Evolutionary conservation across 1,140 invertebrate species (phyloP).

Genomic region (Venustaconcha ellipsiformis): DNA sequence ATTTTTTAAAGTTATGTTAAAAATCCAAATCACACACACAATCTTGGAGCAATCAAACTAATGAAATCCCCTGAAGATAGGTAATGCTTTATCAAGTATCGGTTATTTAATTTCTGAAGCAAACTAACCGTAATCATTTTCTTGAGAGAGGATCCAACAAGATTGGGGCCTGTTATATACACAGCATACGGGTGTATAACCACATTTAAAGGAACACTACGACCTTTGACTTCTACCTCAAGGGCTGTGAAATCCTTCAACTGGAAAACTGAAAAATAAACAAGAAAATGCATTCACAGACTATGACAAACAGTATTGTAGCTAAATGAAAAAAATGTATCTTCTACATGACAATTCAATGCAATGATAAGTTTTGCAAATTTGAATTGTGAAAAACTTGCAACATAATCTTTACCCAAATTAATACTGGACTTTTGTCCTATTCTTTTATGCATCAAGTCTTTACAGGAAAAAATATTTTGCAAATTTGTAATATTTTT

Average conservation of each 20-base stretch:
- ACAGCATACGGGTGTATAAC: conserved; percentile 66
- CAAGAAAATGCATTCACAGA: not conserved
- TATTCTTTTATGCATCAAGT: not conserved
- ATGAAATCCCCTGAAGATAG: no score
- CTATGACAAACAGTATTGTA: conserved; percentile 4
- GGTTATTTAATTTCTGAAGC: not conserved
- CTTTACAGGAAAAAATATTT: not conserved
- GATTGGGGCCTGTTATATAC: conserved; percentile 54
- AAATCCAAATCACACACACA: no score
- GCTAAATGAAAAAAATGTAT: not conserved
- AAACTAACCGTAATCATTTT: conserved; percentile 62
- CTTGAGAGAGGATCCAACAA: conserved; percentile 62
- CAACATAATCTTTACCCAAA: not conserved
- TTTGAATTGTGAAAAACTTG: not conserved
- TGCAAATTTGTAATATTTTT: no score
- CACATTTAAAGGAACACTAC: conserved; percentile 63
- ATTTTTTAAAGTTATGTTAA: no score
- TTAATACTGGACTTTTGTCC: not conserved
- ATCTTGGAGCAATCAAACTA: no score
- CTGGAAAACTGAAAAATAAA: conserved; percentile 37
- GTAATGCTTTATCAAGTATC: no score
- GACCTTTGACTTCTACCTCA: conserved; percentile 65
- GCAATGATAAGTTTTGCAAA: not conserved
- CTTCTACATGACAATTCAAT: not conserved
- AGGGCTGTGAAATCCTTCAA: conserved; percentile 59